phyloP scores from a whole-genome alignment of 2,113 vertebrate species.

The Callipepla squamata region DNA sequence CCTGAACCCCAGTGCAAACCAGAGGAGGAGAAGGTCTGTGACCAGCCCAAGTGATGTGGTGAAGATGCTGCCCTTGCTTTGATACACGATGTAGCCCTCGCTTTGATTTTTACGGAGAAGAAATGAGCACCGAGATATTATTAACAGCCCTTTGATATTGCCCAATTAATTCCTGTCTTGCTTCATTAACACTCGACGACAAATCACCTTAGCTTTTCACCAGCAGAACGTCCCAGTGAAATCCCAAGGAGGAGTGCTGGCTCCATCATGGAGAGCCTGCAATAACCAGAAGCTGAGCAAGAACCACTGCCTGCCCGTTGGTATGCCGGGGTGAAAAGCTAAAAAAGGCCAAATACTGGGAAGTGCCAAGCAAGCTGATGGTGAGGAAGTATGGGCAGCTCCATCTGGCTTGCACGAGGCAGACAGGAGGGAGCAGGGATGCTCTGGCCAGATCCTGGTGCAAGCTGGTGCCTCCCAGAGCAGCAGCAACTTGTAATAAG shows the following conservation, averaged over 20 bases:
- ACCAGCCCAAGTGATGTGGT: not conserved
- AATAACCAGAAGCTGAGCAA: not conserved
- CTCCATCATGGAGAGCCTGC: not conserved
- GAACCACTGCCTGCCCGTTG: not conserved
- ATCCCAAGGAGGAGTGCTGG: not conserved
- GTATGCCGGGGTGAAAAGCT: fast-evolving
- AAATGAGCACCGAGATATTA: not conserved
- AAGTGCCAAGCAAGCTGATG: fast-evolving
- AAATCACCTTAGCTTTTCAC: not conserved
- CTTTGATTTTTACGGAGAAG: not conserved
- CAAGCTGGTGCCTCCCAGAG: not conserved
- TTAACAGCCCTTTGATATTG: not conserved
- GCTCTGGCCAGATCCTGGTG: not conserved
- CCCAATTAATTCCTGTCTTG: constrained; percentile 27
- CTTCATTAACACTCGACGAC: not conserved
- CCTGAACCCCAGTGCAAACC: not conserved
- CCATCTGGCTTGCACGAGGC: fast-evolving
- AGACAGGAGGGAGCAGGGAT: not conserved
- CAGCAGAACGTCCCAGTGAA: not conserved
- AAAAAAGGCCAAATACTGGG: not conserved
- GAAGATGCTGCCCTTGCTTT: not conserved
- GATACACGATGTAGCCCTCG: not conserved
- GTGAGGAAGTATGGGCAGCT: not conserved
- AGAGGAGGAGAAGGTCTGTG: no score
- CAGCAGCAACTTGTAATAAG: no score